Evolutionary conservation across 1,140 invertebrate species (phyloP), one percentile per base, ranked within the genome.

Genomic region (Drosophila pandora): DNA sequence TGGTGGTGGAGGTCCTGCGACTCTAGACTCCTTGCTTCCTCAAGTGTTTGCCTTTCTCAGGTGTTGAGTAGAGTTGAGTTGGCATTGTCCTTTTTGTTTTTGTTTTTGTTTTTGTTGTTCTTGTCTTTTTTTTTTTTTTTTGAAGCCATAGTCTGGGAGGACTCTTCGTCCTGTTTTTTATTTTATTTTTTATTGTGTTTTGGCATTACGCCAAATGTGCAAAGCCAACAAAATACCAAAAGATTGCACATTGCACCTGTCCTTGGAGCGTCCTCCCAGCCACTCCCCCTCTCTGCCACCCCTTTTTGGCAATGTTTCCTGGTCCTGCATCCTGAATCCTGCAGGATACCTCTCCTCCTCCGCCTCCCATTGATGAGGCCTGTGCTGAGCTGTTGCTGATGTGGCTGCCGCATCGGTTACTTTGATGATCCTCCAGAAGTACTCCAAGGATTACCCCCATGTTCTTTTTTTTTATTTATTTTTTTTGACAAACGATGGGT

Each of bases 151-250:
- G 34, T 37, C 34, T 23, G 63, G 68, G 10, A 10, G 34, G 34
- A 37, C 34, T 37, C 12, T 41, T 10, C 13, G 25, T 13, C 13
- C 30, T 12, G 30, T 7, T 21, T 12, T 8, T n/a, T 25, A 17
- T 55, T 43, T 12, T 58, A 52, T 41, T 64, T 43, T 59, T 48
- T 74, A 41, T 65, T 62, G 57, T 76, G 79, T 70, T 67, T 88
- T 88, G 83, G 83, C 83, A 83, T 88, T 88, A 88, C 61, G 84
- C 83, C 83, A 88, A 88, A 88, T 89, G 79, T 83, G 76, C 76
- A 88, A 88, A 88, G 83, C 83, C 83, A 88, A 88, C 83, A 88
- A 88, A 88, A 88, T 88, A 88, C 84, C 84, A 83, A 88, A 88
- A 88, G 83, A 88, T 88, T 88, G 83, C 84, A 88, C 83, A 79